These are phyloP conservation scores for Hyperopisus bebe DNA, from an alignment of 2,113 vertebrate species.

Conservation along the genomic window DNA sequence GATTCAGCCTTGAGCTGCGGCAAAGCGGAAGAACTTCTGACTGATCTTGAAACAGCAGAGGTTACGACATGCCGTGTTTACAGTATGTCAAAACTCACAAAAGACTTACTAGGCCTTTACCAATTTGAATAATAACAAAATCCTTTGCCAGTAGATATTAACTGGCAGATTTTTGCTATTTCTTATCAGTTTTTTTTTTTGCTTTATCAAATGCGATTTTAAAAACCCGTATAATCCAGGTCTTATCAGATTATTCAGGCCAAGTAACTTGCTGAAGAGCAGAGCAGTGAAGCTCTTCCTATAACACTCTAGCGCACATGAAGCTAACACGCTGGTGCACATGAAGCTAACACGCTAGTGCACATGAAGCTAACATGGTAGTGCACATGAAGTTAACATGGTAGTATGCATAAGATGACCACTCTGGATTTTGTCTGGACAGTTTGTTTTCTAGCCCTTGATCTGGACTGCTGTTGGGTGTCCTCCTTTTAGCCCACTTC, in stretches of 20 bases:
- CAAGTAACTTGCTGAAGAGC: background rate
- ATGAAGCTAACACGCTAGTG: too few species aligned
- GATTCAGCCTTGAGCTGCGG: background rate
- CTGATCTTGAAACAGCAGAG: conserved; percentile 5
- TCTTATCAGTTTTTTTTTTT: background rate
- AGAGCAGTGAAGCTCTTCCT: background rate
- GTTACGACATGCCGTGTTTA: conserved; percentile 5
- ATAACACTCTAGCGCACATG: background rate
- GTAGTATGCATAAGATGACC: background rate
- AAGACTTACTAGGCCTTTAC: background rate
- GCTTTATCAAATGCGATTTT: background rate
- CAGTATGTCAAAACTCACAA: conserved; percentile 10
- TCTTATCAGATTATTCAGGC: background rate
- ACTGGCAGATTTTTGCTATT: background rate
- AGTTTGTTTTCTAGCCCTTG: background rate
- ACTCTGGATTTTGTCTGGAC: background rate
- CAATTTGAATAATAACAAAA: conserved; percentile 3
- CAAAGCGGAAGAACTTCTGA: background rate
- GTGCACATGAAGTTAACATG: background rate
- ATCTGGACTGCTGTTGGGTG: background rate
- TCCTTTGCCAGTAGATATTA: background rate
- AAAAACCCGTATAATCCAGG: background rate
- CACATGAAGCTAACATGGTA: too few species aligned
- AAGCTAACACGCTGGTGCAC: too few species aligned
- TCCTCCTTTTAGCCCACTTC: background rate